phyloP scores from a whole-genome alignment of 2,113 vertebrate species.

The Campylomormyrus numenius region DNA sequence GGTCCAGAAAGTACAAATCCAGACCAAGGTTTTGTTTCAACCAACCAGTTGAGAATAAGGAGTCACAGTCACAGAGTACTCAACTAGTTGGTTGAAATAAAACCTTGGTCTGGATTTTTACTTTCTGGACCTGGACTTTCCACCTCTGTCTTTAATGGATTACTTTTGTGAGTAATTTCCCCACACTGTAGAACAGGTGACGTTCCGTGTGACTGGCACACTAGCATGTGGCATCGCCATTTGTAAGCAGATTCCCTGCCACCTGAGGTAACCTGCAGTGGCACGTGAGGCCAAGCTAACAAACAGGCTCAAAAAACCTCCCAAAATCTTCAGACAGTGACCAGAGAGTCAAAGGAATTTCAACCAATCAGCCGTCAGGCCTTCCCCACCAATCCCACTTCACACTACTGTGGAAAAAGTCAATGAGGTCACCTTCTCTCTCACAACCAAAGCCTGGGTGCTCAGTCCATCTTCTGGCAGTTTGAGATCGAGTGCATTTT shows the following conservation, averaged over 20 bases:
- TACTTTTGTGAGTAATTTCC: neutral
- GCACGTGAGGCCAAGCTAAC: neutral
- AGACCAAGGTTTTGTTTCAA: neutral
- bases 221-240: neutral
- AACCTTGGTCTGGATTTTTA: neutral
- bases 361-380: neutral
- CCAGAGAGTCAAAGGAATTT: neutral
- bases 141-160: neutral
- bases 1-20: neutral
- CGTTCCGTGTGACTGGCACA: neutral
- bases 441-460: neutral
- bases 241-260: neutral
- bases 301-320: neutral
- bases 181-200: neutral
- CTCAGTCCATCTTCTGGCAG: neutral
- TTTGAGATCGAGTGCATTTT: neutral
- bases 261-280: neutral
- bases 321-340: neutral
- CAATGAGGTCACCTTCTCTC: conserved; percentile 18
- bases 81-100: neutral
- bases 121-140: neutral
- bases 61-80: neutral
- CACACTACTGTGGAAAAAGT: neutral
- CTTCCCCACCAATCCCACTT: neutral
- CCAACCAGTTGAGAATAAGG: neutral